These are phyloP conservation scores for Hypsopygia costalis DNA, from an alignment of 2,888 invertebrate species.

Conservation along the genomic window DNA sequence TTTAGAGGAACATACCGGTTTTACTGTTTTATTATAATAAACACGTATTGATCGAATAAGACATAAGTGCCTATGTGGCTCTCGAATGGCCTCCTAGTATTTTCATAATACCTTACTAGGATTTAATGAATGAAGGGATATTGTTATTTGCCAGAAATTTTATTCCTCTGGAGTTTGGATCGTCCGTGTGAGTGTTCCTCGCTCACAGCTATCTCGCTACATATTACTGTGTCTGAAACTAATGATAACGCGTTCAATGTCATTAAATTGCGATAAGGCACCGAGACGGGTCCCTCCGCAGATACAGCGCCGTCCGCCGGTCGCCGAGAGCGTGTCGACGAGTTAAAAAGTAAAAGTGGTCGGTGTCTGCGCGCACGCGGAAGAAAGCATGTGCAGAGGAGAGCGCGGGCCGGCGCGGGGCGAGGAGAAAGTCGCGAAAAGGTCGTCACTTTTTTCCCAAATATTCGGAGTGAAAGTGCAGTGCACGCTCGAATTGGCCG, in stretches of 20 bases:
- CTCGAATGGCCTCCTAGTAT: too few relatives aligned
- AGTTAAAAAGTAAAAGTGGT: constrained; percentile 71
- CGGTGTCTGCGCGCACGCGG: constrained; percentile 53
- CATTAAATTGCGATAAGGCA: neutral
- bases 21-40: too few relatives aligned
- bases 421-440: constrained; percentile 73
- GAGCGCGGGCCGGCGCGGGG: constrained; percentile 29
- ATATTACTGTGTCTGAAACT: neutral
- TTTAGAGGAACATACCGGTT: too few relatives aligned
- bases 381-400: constrained; percentile 50
- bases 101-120: too few relatives aligned
- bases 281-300: too few relatives aligned
- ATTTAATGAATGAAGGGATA: too few relatives aligned
- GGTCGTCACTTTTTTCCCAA: constrained; percentile 78
- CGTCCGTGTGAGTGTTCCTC: too few relatives aligned
- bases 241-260: neutral
- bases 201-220: neutral
- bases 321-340: constrained; percentile 29
- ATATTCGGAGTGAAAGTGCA: constrained; percentile 76
- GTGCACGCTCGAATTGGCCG: constrained; percentile 54
- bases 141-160: too few relatives aligned
- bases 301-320: too few relatives aligned
- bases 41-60: too few relatives aligned
- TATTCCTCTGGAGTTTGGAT: too few relatives aligned
- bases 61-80: too few relatives aligned